Conservation (phyloP, 2,797 vertebrate species). For the Gorsachius magnificus region DNA sequence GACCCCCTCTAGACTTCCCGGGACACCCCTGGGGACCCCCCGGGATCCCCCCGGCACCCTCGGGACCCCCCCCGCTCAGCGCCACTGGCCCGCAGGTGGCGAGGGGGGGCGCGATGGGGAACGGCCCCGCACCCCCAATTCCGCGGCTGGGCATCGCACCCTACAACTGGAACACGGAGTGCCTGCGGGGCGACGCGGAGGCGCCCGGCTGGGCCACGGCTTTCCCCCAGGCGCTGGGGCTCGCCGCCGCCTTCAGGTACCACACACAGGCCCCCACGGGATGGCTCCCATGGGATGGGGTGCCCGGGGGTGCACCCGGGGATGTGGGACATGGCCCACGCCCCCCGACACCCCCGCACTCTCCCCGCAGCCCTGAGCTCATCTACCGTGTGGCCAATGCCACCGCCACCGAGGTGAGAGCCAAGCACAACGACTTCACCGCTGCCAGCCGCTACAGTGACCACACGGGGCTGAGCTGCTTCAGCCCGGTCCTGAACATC, state of each 20-base stretch:
- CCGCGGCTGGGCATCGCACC: slow-evolving; percentile 61
- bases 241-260: slow-evolving; percentile 74
- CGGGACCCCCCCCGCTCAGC: neutral
- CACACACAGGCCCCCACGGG: too few relatives aligned
- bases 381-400: slow-evolving; percentile 63
- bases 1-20: too few relatives aligned
- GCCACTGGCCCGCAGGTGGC: slow-evolving; percentile 39
- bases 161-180: slow-evolving; percentile 74
- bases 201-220: slow-evolving; percentile 69
- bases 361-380: slow-evolving; percentile 35
- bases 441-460: slow-evolving; percentile 55
- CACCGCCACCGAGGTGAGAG: slow-evolving; percentile 71
- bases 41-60: neutral
- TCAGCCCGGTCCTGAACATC: slow-evolving; percentile 74
- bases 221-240: slow-evolving; percentile 70
- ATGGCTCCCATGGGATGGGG: too few relatives aligned
- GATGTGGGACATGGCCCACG: neutral
- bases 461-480: slow-evolving; percentile 74
- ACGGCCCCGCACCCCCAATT: slow-evolving; percentile 69
- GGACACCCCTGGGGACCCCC: too few relatives aligned
- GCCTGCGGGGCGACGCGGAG: slow-evolving; percentile 62
- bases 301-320: rapidly evolving
- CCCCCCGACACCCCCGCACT: rapidly evolving
- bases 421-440: slow-evolving; percentile 67
- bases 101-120: slow-evolving; percentile 51